phyloP scores from a whole-genome alignment of 2,888 invertebrate genomes.

The Lysandra coridon region DNA sequence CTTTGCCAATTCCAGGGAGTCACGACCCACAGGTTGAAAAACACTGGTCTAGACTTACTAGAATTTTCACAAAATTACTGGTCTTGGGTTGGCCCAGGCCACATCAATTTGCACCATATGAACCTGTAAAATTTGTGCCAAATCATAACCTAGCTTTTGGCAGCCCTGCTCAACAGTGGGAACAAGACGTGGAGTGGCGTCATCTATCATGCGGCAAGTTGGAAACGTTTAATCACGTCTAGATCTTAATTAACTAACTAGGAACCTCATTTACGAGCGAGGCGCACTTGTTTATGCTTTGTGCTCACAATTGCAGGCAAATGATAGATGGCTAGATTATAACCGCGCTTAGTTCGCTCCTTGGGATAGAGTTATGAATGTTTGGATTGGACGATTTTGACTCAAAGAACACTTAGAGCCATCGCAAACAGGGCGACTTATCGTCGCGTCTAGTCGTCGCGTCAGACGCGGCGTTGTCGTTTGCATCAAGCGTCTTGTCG shows the following conservation, averaged over 20 bases:
- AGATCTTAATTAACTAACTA: slow-evolving; percentile 70
- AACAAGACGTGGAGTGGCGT: slow-evolving; percentile 48
- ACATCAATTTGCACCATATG: neutral
- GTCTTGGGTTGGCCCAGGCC: neutral
- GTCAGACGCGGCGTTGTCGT: no score
- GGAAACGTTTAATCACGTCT: slow-evolving; percentile 67
- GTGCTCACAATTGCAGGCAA: slow-evolving; percentile 24
- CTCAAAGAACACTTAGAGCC: neutral
- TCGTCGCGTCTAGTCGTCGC: no score
- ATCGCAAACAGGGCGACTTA: no score
- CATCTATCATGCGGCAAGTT: slow-evolving; percentile 61
- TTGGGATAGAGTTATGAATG: neutral
- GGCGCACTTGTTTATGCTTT: slow-evolving; percentile 39
- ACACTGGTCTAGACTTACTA: no score
- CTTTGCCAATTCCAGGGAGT: no score
- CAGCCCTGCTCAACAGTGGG: slow-evolving; percentile 37
- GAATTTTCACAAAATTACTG: no score
- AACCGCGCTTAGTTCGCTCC: slow-evolving; percentile 4
- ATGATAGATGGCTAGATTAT: slow-evolving; percentile 26
- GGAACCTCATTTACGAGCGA: slow-evolving; percentile 57
- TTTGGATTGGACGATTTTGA: neutral
- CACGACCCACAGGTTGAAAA: no score
- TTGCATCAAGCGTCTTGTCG: no score
- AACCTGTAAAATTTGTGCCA: neutral
- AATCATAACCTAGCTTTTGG: neutral